Evolutionary conservation across 2,888 invertebrate genomes (phyloP).

Genomic region (Spodoptera exigua): DNA sequence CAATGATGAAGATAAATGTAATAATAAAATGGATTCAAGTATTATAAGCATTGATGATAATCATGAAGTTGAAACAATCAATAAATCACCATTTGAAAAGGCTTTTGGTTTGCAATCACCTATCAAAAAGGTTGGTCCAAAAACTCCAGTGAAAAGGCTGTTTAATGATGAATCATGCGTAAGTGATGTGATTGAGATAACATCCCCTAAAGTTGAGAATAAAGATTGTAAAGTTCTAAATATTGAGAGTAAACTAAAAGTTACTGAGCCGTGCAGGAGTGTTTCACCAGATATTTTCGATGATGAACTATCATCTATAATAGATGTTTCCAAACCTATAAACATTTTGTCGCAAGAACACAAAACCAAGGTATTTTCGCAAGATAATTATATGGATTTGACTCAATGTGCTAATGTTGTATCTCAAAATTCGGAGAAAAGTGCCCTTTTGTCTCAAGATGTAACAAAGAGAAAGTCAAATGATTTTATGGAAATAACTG

Average conservation of each 20-base stretch:
- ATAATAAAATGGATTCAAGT: no score
- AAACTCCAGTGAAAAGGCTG: constrained; percentile 15
- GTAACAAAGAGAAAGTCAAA: constrained; percentile 68
- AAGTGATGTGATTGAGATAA: constrained; percentile 21
- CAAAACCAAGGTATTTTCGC: constrained; percentile 45
- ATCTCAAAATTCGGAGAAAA: constrained; percentile 42
- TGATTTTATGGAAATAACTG: constrained; percentile 81
- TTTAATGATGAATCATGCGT: constrained; percentile 2
- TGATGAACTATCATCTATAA: constrained; percentile 73
- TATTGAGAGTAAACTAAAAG: constrained; percentile 18
- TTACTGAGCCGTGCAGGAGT: constrained; percentile 66
- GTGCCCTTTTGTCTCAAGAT: constrained; percentile 59
- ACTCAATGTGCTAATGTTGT: constrained; percentile 65
- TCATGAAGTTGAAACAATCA: neutral
- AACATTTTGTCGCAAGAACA: constrained; percentile 42
- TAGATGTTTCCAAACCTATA: constrained; percentile 38
- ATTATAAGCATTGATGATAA: neutral
- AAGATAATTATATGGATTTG: constrained; percentile 69
- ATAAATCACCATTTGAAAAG: constrained; percentile 12
- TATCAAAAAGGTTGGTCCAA: neutral
- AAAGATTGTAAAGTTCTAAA: constrained; percentile 18
- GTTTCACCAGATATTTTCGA: constrained; percentile 86
- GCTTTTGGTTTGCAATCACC: constrained; percentile 5
- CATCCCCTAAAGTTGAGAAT: constrained; percentile 5
- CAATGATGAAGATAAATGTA: neutral